Evolutionary conservation across 2,888 invertebrate genomes (phyloP).

Genomic region (Hyppa rectilinea): DNA sequence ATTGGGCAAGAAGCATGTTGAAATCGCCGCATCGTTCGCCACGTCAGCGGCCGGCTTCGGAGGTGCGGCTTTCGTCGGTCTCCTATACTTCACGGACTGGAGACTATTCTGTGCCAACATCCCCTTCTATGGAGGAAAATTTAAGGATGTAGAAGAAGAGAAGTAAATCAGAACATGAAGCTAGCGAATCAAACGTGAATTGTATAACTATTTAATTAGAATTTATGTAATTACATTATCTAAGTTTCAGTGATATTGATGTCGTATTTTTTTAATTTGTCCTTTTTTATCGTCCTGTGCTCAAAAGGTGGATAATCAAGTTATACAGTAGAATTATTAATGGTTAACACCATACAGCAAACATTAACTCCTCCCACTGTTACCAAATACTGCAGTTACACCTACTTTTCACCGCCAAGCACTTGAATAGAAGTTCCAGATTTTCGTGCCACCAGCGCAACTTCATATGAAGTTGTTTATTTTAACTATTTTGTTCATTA

Average conservation of each 20-base stretch:
- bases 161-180: conserved; percentile 58
- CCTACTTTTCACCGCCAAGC: too few relatives aligned
- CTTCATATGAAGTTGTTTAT: too few relatives aligned
- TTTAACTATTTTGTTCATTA: too few relatives aligned
- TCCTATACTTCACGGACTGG: conserved; percentile 95
- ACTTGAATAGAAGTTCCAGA: too few relatives aligned
- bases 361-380: background rate
- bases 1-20: conserved; percentile 92
- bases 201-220: conserved; percentile 62
- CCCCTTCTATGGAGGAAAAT: conserved; percentile 95
- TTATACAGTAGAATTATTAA: background rate
- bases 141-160: conserved; percentile 85
- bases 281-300: background rate
- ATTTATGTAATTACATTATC: conserved; percentile 68
- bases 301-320: background rate
- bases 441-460: too few relatives aligned
- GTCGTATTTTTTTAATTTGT: conserved; percentile 19
- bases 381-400: too few relatives aligned
- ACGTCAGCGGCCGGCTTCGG: conserved; percentile 92
- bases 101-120: conserved; percentile 93
- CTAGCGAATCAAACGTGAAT: conserved; percentile 39
- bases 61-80: conserved; percentile 90
- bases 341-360: background rate
- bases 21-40: conserved; percentile 88
- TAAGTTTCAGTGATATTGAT: conserved; percentile 57